Conservation (phyloP, 1,140 invertebrate species). For the Leguminivora glycinivorella region DNA sequence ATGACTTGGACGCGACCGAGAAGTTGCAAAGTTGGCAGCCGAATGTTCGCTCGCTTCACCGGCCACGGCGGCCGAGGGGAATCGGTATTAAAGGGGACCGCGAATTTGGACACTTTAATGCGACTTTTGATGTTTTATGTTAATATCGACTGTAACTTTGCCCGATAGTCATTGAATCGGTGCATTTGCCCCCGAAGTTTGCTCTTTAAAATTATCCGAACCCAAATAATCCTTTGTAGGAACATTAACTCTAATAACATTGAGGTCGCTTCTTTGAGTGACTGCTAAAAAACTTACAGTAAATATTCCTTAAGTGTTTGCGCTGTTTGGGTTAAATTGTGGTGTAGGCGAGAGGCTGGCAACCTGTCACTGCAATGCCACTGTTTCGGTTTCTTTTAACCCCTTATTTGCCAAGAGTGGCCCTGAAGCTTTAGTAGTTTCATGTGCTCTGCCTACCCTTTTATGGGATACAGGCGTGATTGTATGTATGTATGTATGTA, state of each 20-base stretch:
- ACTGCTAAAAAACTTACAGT: too few relatives aligned
- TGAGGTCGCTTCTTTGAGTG: too few relatives aligned
- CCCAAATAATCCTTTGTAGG: not conserved
- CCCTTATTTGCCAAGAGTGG: too few relatives aligned
- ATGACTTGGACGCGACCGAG: not conserved
- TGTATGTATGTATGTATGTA: too few relatives aligned
- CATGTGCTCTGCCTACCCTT: too few relatives aligned
- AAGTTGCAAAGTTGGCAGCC: slow-evolving; percentile 29
- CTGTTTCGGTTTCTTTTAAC: too few relatives aligned
- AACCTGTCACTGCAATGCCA: too few relatives aligned
- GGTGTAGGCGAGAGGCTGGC: too few relatives aligned
- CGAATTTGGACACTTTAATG: slow-evolving; percentile 75
- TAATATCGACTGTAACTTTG: slow-evolving; percentile 66
- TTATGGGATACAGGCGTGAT: too few relatives aligned
- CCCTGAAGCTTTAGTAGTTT: too few relatives aligned
- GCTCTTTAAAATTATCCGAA: not conserved
- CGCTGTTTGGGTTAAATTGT: too few relatives aligned
- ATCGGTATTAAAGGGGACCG: slow-evolving; percentile 50
- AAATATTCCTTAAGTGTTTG: too few relatives aligned
- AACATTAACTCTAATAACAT: not conserved
- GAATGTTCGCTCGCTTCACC: slow-evolving; percentile 42
- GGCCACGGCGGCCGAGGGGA: slow-evolving; percentile 53
- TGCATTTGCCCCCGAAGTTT: slow-evolving; percentile 29
- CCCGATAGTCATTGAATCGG: slow-evolving; percentile 59
- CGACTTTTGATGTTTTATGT: slow-evolving; percentile 77